A percentile compares a stretch with the other conserved stretches of the same genome.
These are phyloP conservation scores for Gymnobelideus leadbeateri DNA, from an alignment of 2,113 vertebrate genomes.

Conservation along the genomic window DNA sequence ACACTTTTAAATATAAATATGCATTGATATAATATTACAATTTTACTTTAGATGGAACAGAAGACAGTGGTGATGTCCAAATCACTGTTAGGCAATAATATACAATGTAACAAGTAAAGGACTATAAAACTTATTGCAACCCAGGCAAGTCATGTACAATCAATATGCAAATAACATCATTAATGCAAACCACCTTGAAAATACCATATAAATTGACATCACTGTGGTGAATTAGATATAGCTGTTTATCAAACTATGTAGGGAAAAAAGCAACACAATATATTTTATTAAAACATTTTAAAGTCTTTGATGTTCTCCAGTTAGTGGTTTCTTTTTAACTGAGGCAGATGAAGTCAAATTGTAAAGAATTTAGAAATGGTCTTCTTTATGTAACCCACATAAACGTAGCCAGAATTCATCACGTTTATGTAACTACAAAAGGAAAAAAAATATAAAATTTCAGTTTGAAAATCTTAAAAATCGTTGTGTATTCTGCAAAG, in stretches of 20 bases:
- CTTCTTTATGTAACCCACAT: background rate
- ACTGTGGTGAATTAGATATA: background rate
- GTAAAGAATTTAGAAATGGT: background rate
- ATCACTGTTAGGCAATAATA: constrained; percentile 42
- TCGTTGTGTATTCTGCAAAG: background rate
- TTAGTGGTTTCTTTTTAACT: background rate
- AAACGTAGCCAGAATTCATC: constrained; percentile 4
- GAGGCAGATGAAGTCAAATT: background rate
- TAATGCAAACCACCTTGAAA: constrained; percentile 51
- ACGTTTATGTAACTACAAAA: background rate
- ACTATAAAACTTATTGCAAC: constrained; percentile 37
- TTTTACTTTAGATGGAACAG: constrained; percentile 3
- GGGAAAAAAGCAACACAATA: background rate
- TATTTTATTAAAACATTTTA: constrained; percentile 7
- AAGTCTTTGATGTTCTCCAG: background rate
- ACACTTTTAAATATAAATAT: constrained; percentile 22
- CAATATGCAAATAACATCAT: background rate
- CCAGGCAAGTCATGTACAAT: constrained; percentile 10
- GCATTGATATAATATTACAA: constrained; percentile 41
- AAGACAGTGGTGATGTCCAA: background rate
- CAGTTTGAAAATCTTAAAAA: background rate
- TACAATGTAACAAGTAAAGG: background rate
- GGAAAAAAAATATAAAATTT: background rate
- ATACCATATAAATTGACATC: constrained; percentile 23
- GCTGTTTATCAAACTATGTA: background rate